Percentiles rank a stretch among this genome's conserved stretches.
phyloP scores from a whole-genome alignment of 53 echinoderm and acorn worm genomes.

The Holothuria leucospilota region DNA sequence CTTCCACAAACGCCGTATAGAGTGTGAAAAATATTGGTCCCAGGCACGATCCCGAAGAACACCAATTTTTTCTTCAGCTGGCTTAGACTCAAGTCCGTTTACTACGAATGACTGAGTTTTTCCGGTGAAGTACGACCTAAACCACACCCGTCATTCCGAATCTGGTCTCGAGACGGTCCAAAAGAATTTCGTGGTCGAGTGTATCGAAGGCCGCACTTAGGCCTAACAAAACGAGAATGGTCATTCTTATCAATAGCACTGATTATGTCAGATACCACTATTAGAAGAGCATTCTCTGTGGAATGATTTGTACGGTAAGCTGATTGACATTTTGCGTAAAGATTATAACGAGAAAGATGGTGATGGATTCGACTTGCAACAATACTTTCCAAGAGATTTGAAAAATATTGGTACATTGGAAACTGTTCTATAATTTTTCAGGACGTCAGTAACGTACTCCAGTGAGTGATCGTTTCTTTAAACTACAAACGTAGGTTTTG shows the following conservation, averaged over 20 bases:
- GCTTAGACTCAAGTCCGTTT: background rate
- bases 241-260: constrained; percentile 30
- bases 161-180: no score
- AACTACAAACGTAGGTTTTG: no score
- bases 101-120: constrained; percentile 39
- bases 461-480: no score
- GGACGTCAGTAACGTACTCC: background rate
- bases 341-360: background rate
- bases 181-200: no score
- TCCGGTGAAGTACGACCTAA: constrained; percentile 37
- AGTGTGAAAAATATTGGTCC: constrained; percentile 50
- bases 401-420: background rate
- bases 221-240: constrained; percentile 34
- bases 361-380: background rate
- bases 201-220: no score
- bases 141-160: constrained; percentile 35
- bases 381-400: background rate
- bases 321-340: no score
- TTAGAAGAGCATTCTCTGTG: constrained; percentile 29
- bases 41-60: constrained; percentile 43
- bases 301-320: background rate
- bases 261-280: constrained; percentile 40
- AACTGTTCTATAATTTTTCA: background rate
- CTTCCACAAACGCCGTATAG: constrained; percentile 41
- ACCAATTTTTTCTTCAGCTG: background rate